Base-by-base conservation (phyloP, 2,888 invertebrate species). In the Calliphora vomitoria region DNA sequence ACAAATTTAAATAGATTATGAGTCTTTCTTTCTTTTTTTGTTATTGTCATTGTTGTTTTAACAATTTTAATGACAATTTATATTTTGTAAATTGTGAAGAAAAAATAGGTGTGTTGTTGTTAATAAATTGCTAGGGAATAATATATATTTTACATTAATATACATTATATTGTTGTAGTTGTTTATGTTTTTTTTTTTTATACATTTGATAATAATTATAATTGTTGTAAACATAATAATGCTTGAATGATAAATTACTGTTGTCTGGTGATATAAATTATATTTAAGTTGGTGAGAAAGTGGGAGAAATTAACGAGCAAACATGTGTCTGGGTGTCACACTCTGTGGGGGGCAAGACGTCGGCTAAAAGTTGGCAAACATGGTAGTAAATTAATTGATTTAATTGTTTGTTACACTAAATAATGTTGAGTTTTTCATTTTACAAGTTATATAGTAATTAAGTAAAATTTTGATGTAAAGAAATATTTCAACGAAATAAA, bases 71-170 rank as follows among this genome's bases (percentile, higher is more conserved):
- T 84, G 78, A 66, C 84, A 84, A 66, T 64, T 66, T 78, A 78
- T 84, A 66, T 66, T 72, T 72, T 62, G 38, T 82, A 55, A 68
- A 38, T 38, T 47, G 25, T n/a, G 15, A 55, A 44, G n/a, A 68
- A 62, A 74, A 25, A 25, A 25, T 25, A 66, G 78, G 47, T 66
- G 50, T 62, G 25, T 44, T 60, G n/a, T 80, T 80, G 74, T 68
- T 85, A 74, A 74, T 80, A 85, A 69, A 62, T 80, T 80, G 60
- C 85, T 75, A 68, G 85, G 74, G 74, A 74, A 80, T 80, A 68
- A 50, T 79, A 6, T 71, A 31, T 58, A 79, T 53, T 76, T 71
- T 62, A 71, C 8, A 71, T 76, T 53, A 71, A 83, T 71, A 18
- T 3, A 35, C 62, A 62, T 62, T 62, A 62, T n/a, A 13, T n/a